Evolutionary conservation across 2,797 vertebrate genomes (phyloP).

Genomic region (Pelochelys cantorii): DNA sequence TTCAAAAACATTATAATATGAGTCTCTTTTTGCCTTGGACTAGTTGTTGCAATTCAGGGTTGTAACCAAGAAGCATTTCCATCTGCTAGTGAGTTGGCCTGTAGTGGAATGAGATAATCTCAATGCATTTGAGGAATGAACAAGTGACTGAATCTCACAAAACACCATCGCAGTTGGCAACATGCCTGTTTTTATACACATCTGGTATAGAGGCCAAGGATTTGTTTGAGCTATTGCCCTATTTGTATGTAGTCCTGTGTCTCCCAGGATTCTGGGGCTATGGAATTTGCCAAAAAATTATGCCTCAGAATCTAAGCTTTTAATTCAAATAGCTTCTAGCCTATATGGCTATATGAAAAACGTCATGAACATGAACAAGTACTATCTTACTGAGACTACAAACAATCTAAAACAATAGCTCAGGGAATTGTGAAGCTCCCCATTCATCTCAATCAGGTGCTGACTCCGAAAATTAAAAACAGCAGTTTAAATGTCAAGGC

Average conservation of each 20-base stretch:
- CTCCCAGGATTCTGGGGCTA: constrained; percentile 31
- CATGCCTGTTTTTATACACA: constrained; percentile 35
- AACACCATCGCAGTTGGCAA: constrained; percentile 33
- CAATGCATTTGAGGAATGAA: constrained; percentile 4
- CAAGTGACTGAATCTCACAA: constrained; percentile 42
- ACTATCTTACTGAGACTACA: not conserved
- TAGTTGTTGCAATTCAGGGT: constrained; percentile 7
- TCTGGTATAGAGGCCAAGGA: not conserved
- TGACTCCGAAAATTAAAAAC: not conserved
- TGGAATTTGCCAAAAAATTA: constrained; percentile 37
- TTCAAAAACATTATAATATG: not conserved
- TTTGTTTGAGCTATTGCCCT: constrained; percentile 10
- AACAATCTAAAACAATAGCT: rapidly evolving
- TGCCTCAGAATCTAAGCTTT: not conserved
- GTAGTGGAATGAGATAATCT: not conserved
- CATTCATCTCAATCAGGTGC: not conserved
- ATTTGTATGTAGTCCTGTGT: constrained; percentile 22
- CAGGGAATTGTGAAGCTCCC: not conserved
- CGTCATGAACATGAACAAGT: not conserved
- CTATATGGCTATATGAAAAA: not conserved
- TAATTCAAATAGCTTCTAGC: not conserved
- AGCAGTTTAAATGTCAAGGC: not conserved
- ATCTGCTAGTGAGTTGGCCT: not conserved
- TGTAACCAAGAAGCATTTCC: not conserved
- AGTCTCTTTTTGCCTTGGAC: not conserved